Evolutionary conservation across 2,888 invertebrate genomes (phyloP).

Genomic region (Bugulina stolonifera): DNA sequence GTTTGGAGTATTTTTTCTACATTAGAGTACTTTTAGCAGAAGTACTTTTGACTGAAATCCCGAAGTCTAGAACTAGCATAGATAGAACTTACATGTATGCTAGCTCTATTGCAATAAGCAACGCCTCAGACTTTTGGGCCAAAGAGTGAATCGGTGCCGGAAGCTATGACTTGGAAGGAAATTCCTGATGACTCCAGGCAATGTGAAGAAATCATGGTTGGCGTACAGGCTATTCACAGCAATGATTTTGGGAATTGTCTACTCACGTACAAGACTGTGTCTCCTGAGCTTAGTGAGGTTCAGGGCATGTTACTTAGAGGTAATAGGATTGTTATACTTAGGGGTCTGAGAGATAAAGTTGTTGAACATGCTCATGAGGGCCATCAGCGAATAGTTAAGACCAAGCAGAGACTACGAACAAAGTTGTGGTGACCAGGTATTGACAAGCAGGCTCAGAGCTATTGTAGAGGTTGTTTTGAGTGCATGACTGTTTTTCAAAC

Average conservation of each 20-base stretch:
- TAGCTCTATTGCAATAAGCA: too few relatives aligned
- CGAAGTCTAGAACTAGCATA: too few relatives aligned
- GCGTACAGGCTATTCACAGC: neutral
- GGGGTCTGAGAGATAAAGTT: conserved; percentile 25
- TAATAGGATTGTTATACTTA: conserved; percentile 24
- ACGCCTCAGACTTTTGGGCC: too few relatives aligned
- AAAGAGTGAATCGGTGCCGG: too few relatives aligned
- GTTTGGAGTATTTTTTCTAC: too few relatives aligned
- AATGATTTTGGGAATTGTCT: neutral
- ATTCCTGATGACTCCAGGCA: neutral
- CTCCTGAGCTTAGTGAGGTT: conserved; percentile 26
- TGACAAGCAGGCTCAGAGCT: neutral
- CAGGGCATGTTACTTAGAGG: conserved; percentile 27
- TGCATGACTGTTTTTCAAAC: too few relatives aligned
- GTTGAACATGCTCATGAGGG: conserved; percentile 30
- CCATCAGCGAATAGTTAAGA: conserved; percentile 30
- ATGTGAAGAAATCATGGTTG: neutral
- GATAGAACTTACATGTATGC: too few relatives aligned
- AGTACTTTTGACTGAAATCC: too few relatives aligned
- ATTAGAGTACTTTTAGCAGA: too few relatives aligned
- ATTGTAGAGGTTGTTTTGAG: conserved; percentile 1
- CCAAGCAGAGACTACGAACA: neutral
- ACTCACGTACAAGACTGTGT: conserved; percentile 1
- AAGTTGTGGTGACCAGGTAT: conserved; percentile 27
- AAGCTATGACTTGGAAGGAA: neutral